Base-by-base conservation (phyloP, 2,113 vertebrate species). In the Synodontis membranacea region DNA sequence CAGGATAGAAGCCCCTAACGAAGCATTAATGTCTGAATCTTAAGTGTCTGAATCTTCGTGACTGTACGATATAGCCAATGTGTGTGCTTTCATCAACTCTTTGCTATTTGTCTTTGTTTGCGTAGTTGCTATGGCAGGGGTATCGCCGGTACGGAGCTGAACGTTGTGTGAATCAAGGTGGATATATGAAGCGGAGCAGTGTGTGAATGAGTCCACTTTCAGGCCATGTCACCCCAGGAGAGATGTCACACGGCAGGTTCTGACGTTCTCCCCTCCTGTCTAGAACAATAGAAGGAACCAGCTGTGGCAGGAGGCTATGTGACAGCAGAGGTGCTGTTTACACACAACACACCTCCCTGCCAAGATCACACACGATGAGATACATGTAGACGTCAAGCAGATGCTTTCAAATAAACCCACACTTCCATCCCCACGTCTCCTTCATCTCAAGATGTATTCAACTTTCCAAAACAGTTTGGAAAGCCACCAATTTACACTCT, bases 241-340 rank as follows among this genome's bases (percentile, higher is more conserved):
- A 93, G 90, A 93, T 92, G 92, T 92, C 91, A 84, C 84, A 37
- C 80, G 62, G 83, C 34, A 72, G 82, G 87, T 75, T 48, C 9
- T 93, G 93, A 92, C 87, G 89, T 79, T 87, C 86, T 91, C 89
- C 86, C 88, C 84, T 52, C 87, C 75, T 83, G 87, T 56, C 0
- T n/a, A 64, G 88, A 94, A 94, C 94, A 95, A 94, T 94, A 87
- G 91, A 88, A 72, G 94, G 93, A 95, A 94, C 94, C 94, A 94
- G 93, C 92, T 94, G 93, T 91, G 91, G 87, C n/a, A 80, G 89
- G 86, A 86, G 82, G 52, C 52, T 80, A 90, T 89, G 72, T 81
- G 90, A 92, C 85, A 74, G 90, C 79, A 84, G 82, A 88, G 87
- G 52, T 84, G 89, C 90, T 94, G 93, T 93, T 93, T 92, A 94